phyloP scores from a whole-genome alignment of 2,113 vertebrate genomes.

The Centropus unirufus region DNA sequence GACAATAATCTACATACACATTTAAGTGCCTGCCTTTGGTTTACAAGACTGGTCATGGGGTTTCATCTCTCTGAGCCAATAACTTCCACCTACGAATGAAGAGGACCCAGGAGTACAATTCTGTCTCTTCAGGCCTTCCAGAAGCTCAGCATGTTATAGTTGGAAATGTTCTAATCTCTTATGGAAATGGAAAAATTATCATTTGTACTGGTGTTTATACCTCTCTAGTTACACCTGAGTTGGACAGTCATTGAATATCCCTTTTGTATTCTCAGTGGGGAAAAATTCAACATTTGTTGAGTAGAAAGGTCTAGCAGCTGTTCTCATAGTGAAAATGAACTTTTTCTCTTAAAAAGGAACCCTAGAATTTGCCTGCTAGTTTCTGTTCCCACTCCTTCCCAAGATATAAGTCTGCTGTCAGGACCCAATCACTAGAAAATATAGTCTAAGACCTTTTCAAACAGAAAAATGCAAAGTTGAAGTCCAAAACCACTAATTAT shows the following conservation, averaged over 20 bases:
- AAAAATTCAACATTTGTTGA: neutral
- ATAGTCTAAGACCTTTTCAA: neutral
- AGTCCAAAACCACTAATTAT: constrained; percentile 35
- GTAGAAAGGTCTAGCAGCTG: neutral
- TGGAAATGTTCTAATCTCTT: neutral
- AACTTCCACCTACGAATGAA: neutral
- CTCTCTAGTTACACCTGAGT: neutral
- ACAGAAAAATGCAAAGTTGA: constrained; percentile 23
- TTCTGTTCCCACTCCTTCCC: neutral
- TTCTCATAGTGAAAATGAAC: neutral
- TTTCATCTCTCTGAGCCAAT: neutral
- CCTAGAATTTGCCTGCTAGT: neutral
- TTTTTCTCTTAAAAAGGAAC: neutral
- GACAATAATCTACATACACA: rapidly evolving
- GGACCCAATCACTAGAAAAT: neutral
- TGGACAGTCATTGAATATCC: neutral
- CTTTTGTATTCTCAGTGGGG: neutral
- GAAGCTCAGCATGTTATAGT: neutral
- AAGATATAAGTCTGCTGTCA: neutral
- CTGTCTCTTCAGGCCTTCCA: neutral
- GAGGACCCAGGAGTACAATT: neutral
- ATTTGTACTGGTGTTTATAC: neutral
- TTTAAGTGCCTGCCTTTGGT: neutral
- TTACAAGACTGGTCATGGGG: neutral
- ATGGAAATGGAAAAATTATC: neutral